Evolutionary conservation across 2,888 invertebrate species (phyloP).

Genomic region (Siphlonurus alternatus): DNA sequence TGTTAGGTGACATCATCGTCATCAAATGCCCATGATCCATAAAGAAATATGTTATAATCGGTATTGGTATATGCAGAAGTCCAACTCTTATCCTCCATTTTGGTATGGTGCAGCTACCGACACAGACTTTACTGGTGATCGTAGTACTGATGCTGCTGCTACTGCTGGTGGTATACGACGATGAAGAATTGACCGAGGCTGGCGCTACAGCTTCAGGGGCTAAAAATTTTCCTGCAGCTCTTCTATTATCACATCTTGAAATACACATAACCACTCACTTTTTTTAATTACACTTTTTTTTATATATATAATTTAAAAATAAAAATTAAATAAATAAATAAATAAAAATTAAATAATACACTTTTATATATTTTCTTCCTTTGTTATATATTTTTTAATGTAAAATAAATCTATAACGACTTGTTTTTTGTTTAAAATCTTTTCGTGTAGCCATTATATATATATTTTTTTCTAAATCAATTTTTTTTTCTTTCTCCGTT

Average conservation of each 20-base stretch:
- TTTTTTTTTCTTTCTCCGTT: too few species aligned
- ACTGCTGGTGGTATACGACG: too few species aligned
- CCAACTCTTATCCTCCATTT: not conserved
- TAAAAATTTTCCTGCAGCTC: not conserved
- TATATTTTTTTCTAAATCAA: not conserved
- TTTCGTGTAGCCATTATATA: not conserved
- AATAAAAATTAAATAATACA: too few species aligned
- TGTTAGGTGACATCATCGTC: conserved; percentile 1
- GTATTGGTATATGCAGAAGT: not conserved
- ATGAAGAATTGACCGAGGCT: too few species aligned
- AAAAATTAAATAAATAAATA: not conserved
- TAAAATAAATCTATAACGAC: not conserved
- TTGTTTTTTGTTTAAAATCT: not conserved
- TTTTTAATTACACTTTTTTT: not conserved
- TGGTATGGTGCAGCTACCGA: not conserved
- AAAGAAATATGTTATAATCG: not conserved
- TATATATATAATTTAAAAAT: not conserved
- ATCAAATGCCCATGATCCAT: not conserved
- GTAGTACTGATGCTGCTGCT: too few species aligned
- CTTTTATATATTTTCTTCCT: not conserved
- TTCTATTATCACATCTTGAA: not conserved
- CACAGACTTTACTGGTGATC: too few species aligned
- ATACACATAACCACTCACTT: not conserved
- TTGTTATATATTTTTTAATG: not conserved
- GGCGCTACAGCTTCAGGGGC: too few species aligned